Conservation (phyloP, 2,797 vertebrate genomes). For the Macropus fuliginosus region DNA sequence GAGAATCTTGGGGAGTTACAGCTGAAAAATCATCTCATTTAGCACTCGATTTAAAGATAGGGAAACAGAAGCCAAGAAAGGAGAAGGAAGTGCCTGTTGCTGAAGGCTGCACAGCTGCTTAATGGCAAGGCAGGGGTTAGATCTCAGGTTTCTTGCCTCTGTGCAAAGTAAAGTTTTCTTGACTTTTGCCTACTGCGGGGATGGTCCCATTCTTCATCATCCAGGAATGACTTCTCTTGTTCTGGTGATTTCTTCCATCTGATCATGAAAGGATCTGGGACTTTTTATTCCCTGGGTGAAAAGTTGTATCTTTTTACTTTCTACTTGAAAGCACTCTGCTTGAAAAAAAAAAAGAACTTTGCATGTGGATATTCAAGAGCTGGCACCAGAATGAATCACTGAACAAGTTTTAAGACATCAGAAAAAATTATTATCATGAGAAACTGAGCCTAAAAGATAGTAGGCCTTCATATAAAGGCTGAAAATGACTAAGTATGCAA, state of each 20-base stretch:
- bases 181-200: too few relatives aligned
- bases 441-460: background rate
- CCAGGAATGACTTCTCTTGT: background rate
- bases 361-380: background rate
- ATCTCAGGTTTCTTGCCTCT: background rate
- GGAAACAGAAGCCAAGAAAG: background rate
- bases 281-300: background rate
- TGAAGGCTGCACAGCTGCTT: too few relatives aligned
- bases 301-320: background rate
- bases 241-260: background rate
- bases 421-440: background rate
- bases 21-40: background rate
- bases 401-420: background rate
- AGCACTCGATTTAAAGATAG: background rate
- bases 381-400: background rate
- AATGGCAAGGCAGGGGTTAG: background rate
- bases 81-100: background rate
- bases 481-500: background rate
- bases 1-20: background rate
- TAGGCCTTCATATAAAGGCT: background rate
- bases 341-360: background rate
- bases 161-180: background rate
- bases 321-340: background rate
- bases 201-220: background rate
- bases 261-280: background rate